Conservation (phyloP, 2,888 invertebrate genomes). For the Hyalella azteca region DNA sequence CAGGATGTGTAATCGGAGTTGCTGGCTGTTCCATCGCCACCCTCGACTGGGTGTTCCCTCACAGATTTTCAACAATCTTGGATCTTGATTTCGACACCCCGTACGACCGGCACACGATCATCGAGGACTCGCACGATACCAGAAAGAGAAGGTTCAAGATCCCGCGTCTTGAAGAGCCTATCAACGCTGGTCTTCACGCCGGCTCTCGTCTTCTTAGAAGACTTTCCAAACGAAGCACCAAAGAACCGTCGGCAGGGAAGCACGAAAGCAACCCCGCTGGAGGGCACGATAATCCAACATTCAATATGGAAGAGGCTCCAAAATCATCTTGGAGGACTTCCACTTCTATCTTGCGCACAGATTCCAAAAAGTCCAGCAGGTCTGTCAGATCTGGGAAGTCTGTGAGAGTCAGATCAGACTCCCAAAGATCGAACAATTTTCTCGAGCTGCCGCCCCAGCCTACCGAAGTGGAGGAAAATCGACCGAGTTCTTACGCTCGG, state of each 20-base stretch:
- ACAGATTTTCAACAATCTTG: slow-evolving; percentile 87
- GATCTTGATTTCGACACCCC: slow-evolving; percentile 94
- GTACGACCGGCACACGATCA: slow-evolving; percentile 88
- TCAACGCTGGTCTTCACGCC: slow-evolving; percentile 68
- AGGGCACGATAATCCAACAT: slow-evolving; percentile 71
- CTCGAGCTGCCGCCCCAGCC: slow-evolving; percentile 48
- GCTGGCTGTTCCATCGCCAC: slow-evolving; percentile 81
- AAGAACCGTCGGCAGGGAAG: slow-evolving; percentile 33
- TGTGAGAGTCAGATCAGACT: slow-evolving; percentile 35
- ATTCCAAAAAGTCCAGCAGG: slow-evolving; percentile 59
- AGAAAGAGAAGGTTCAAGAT: slow-evolving; percentile 70
- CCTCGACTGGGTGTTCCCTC: slow-evolving; percentile 85
- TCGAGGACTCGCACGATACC: slow-evolving; percentile 71
- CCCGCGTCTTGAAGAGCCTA: slow-evolving; percentile 69
- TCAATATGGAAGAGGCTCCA: slow-evolving; percentile 70
- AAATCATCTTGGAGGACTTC: slow-evolving; percentile 81
- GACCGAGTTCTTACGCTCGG: slow-evolving; percentile 42
- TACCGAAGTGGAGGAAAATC: slow-evolving; percentile 40
- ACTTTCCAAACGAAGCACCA: slow-evolving; percentile 62
- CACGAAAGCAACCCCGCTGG: slow-evolving; percentile 38
- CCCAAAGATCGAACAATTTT: slow-evolving; percentile 44
- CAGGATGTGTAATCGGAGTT: slow-evolving; percentile 79
- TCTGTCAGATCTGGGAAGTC: slow-evolving; percentile 58
- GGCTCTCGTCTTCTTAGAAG: slow-evolving; percentile 66
- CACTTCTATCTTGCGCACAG: slow-evolving; percentile 59